Conservation (phyloP, 2,888 invertebrate genomes). For the Neoitamus cyanurus region DNA sequence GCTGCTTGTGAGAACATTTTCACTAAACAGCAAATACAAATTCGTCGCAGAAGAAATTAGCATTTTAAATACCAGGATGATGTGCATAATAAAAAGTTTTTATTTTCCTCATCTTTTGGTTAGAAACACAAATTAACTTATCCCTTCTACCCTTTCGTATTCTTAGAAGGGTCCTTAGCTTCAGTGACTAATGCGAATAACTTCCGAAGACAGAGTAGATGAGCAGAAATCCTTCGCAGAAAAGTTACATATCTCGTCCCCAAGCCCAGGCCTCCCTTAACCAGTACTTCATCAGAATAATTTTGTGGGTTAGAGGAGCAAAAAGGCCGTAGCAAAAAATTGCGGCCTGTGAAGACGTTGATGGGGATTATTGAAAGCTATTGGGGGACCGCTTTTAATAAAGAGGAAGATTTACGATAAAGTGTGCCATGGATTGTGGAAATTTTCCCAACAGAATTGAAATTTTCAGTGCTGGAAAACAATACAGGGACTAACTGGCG, state of each 20-base stretch:
- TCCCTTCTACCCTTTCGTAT: background rate
- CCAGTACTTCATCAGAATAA: constrained; percentile 23
- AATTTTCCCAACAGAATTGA: constrained; percentile 33
- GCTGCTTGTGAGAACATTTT: background rate
- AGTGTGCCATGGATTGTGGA: constrained; percentile 3
- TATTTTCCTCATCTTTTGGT: constrained; percentile 29
- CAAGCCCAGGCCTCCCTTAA: background rate
- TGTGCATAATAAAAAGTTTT: constrained; percentile 34
- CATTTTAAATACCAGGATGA: constrained; percentile 21
- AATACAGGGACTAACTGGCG: constrained; percentile 12
- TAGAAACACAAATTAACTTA: constrained; percentile 9
- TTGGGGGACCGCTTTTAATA: constrained; percentile 25
- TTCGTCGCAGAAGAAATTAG: background rate
- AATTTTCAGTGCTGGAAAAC: background rate
- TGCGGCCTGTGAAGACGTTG: background rate
- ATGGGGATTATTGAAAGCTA: background rate
- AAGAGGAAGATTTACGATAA: constrained; percentile 36
- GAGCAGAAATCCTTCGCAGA: background rate
- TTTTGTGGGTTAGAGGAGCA: constrained; percentile 1
- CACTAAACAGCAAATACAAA: background rate
- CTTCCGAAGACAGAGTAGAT: background rate
- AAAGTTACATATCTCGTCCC: constrained; percentile 1
- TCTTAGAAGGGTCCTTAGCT: background rate
- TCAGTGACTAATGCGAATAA: background rate
- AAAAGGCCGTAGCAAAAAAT: background rate